These are phyloP conservation scores for Leptatherina wallacei DNA, from an alignment of 2,797 vertebrate genomes.

Conservation along the genomic window DNA sequence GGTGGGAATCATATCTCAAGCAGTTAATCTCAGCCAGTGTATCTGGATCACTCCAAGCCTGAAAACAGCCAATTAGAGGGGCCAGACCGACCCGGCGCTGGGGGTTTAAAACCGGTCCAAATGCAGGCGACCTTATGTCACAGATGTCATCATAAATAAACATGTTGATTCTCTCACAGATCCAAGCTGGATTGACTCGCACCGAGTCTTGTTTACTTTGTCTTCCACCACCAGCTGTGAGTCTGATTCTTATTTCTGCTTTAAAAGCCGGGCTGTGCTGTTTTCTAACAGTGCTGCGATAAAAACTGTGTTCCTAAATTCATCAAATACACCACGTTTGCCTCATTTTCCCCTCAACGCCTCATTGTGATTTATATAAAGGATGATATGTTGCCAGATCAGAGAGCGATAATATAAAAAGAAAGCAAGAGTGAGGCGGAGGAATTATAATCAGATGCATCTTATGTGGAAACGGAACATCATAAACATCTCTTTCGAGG, in stretches of 20 bases:
- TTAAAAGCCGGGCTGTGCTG: neutral
- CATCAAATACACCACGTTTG: conserved; percentile 3
- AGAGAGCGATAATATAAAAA: neutral
- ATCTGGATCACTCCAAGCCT: conserved; percentile 27
- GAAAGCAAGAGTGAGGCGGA: neutral
- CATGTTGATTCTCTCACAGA: conserved; percentile 40
- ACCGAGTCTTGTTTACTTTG: conserved; percentile 22
- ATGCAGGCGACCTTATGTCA: conserved; percentile 37
- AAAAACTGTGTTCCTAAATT: conserved; percentile 1
- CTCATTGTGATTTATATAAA: neutral
- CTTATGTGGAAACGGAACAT: conserved; percentile 16
- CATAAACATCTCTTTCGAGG: conserved; percentile 21
- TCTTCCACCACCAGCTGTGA: conserved; percentile 19
- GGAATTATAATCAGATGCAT: neutral
- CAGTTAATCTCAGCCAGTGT: conserved; percentile 11
- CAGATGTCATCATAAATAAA: conserved; percentile 67
- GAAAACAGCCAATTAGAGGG: conserved; percentile 73
- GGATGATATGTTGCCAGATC: conserved; percentile 2
- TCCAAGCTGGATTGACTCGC: conserved; percentile 6
- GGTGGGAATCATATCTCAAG: conserved; percentile 33
- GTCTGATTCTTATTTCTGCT: conserved; percentile 1
- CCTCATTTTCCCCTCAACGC: conserved; percentile 6
- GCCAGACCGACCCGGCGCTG: conserved; percentile 15
- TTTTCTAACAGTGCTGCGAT: neutral
- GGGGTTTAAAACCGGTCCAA: conserved; percentile 44